These are phyloP conservation scores for Formica aserva DNA, from an alignment of 2,888 invertebrate genomes.

Conservation along the genomic window DNA sequence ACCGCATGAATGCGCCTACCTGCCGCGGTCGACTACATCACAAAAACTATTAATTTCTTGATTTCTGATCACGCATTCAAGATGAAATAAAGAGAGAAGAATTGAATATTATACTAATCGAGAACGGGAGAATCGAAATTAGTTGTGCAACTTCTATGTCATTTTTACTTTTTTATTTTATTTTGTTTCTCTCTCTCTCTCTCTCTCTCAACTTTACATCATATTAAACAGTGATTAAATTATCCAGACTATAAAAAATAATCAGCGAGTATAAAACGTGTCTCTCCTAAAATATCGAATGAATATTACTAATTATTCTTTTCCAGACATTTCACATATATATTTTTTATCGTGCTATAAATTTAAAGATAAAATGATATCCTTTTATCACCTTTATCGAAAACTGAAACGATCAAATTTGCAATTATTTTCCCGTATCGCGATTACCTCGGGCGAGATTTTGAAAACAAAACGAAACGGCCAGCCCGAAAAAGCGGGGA, in stretches of 20 bases:
- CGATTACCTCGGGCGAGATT: background rate
- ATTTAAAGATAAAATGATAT: background rate
- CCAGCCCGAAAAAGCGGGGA: conserved; percentile 45
- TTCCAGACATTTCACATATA: background rate
- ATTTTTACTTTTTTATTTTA: background rate
- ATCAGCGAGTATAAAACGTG: background rate
- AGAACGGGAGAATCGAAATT: background rate
- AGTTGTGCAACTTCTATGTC: background rate
- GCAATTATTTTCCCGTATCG: conserved; percentile 2
- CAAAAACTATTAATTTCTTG: conserved; percentile 33
- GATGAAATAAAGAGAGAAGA: background rate
- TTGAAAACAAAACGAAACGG: conserved; percentile 56
- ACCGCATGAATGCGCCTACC: conserved; percentile 41
- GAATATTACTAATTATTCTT: background rate
- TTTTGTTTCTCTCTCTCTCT: background rate
- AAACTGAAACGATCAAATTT: conserved; percentile 1
- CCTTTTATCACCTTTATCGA: too few relatives aligned
- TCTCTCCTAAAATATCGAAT: too few relatives aligned
- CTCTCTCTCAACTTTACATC: background rate
- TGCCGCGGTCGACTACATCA: conserved; percentile 42
- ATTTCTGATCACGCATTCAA: conserved; percentile 35
- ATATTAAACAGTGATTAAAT: background rate
- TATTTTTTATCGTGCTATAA: background rate
- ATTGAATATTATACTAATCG: background rate
- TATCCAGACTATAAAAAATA: background rate